These are phyloP conservation scores for Sitodiplosis mosellana DNA, from an alignment of 1,140 invertebrate species.

Conservation along the genomic window DNA sequence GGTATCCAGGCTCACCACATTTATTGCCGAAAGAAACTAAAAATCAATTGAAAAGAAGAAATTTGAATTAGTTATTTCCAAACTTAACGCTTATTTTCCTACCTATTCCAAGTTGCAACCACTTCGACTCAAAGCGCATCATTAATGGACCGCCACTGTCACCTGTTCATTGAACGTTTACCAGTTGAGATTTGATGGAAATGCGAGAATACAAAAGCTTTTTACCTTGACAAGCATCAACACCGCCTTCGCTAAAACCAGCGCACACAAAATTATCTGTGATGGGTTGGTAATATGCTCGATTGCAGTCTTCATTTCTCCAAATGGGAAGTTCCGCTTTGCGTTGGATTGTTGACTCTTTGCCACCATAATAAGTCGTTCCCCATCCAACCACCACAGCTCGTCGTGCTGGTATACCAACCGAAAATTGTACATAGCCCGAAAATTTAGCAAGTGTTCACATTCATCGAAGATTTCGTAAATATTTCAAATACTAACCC, in stretches of 20 bases:
- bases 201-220: background rate
- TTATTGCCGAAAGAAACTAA: conserved; percentile 69
- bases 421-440: background rate
- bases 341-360: conserved; percentile 63
- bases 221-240: conserved; percentile 69
- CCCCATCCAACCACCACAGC: conserved; percentile 88
- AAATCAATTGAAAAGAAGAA: too few relatives aligned
- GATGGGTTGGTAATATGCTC: conserved; percentile 81
- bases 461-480: background rate
- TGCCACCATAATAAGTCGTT: conserved; percentile 66
- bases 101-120: conserved; percentile 66
- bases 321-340: conserved; percentile 75
- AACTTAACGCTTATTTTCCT: conserved; percentile 65
- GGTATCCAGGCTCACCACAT: conserved; percentile 72
- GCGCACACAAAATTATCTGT: conserved; percentile 81
- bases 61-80: conserved; percentile 75
- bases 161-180: conserved; percentile 12
- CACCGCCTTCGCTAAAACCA: conserved; percentile 73
- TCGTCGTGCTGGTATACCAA: conserved; percentile 20
- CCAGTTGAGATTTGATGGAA: background rate
- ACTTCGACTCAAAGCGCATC: conserved; percentile 50
- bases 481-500: conserved; percentile 1
- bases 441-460: background rate
- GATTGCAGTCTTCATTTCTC: conserved; percentile 78
- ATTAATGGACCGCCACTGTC: conserved; percentile 62